These are phyloP conservation scores for Mastigias papua DNA, from an alignment of 30 jellyfish, hydroid and myxozoan genomes.

Conservation along the genomic window DNA sequence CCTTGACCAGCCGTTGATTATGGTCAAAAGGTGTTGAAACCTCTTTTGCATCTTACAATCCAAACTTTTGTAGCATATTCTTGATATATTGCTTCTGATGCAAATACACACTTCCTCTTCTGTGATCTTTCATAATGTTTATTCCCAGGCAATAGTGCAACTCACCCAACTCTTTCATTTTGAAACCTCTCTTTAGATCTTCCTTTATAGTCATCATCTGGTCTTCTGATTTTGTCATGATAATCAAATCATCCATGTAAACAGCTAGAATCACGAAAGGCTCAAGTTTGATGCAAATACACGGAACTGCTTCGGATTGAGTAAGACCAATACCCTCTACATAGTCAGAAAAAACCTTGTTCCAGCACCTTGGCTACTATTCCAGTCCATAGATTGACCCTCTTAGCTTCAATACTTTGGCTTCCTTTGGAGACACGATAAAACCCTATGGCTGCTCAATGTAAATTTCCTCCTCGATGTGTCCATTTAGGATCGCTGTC, in stretches of 20 bases:
- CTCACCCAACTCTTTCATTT: constrained; percentile 55
- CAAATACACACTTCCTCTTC: constrained; percentile 5
- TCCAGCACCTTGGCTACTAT: constrained; percentile 63
- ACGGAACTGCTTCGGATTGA: constrained; percentile 39
- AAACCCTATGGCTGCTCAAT: constrained; percentile 43
- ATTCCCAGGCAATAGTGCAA: constrained; percentile 47
- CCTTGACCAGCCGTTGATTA: constrained; percentile 9
- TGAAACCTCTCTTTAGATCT: constrained; percentile 23
- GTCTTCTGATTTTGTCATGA: constrained; percentile 15
- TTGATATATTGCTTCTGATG: neutral
- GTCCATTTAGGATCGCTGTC: constrained; percentile 48
- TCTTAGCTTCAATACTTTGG: constrained; percentile 43
- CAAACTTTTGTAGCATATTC: constrained; percentile 10
- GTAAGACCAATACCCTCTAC: constrained; percentile 4
- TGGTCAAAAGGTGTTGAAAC: constrained; percentile 18
- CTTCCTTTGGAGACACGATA: neutral
- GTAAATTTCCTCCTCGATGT: constrained; percentile 51
- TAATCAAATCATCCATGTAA: constrained; percentile 1
- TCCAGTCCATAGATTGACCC: constrained; percentile 38
- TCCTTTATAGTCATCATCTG: constrained; percentile 5
- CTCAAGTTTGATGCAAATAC: constrained; percentile 28
- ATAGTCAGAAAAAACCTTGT: constrained; percentile 1
- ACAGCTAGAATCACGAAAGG: constrained; percentile 6
- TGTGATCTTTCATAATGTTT: constrained; percentile 14
- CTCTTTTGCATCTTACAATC: constrained; percentile 1